phyloP scores from a whole-genome alignment of 1,140 invertebrate genomes.

The Trichogramma pretiosum region DNA sequence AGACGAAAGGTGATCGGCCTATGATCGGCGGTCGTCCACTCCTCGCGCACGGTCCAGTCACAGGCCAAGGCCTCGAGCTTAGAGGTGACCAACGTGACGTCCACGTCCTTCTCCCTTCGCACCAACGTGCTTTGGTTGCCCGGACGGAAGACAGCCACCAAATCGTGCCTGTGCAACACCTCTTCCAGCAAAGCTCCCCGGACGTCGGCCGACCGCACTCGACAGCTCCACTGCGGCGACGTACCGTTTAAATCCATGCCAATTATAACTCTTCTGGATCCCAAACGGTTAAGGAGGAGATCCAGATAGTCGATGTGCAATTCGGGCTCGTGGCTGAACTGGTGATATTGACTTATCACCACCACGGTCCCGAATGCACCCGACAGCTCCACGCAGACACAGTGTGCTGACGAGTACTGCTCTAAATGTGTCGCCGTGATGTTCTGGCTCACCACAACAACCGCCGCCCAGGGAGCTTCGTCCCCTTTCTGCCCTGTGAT shows the following conservation, averaged over 20 bases:
- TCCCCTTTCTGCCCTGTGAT: not conserved
- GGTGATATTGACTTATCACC: not conserved
- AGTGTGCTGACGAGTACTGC: no score
- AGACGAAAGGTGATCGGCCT: not conserved
- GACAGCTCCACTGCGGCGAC: conserved; percentile 5
- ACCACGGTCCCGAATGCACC: not conserved
- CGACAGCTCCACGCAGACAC: not conserved
- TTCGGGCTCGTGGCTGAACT: not conserved
- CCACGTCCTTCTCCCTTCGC: not conserved
- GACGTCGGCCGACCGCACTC: not conserved
- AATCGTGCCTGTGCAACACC: not conserved
- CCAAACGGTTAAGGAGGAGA: not conserved
- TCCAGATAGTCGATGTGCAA: no score
- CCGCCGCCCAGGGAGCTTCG: not conserved
- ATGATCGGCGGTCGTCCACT: not conserved
- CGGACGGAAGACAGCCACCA: not conserved
- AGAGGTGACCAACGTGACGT: not conserved
- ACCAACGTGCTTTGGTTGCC: not conserved
- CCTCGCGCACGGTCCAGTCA: not conserved
- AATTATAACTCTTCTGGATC: not conserved
- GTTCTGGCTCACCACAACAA: no score
- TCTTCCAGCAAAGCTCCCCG: not conserved
- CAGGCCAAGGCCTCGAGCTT: not conserved
- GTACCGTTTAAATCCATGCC: conserved; percentile 1
- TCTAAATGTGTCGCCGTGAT: no score